These are phyloP conservation scores for Hiodon alosoides DNA, from an alignment of 2,113 vertebrate species.

Conservation along the genomic window DNA sequence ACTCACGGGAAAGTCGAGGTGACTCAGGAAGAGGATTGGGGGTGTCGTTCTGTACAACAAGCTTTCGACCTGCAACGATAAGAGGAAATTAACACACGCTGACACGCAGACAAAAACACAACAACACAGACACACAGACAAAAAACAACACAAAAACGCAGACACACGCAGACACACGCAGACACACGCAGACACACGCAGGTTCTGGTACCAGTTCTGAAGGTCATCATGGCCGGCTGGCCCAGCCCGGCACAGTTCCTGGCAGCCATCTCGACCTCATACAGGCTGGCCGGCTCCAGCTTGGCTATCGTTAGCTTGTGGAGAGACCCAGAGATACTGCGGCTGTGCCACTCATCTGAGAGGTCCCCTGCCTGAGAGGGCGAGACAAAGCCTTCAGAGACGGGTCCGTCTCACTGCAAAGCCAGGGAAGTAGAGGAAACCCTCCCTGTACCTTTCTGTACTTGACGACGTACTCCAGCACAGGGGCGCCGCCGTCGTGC, in stretches of 20 bases:
- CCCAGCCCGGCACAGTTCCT: slow-evolving; percentile 86
- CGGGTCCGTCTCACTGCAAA: background rate
- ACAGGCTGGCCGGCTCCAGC: slow-evolving; percentile 86
- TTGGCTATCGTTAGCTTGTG: slow-evolving; percentile 77
- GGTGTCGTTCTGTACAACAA: slow-evolving; percentile 45
- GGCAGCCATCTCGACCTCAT: slow-evolving; percentile 93
- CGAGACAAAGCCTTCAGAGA: slow-evolving; percentile 2
- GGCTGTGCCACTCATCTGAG: slow-evolving; percentile 74
- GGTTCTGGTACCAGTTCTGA: slow-evolving; percentile 80
- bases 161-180: background rate
- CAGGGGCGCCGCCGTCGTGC: slow-evolving; percentile 69
- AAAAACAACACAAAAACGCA: background rate
- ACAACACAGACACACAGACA: background rate
- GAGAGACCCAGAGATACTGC: slow-evolving; percentile 73
- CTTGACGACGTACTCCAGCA: slow-evolving; percentile 86
- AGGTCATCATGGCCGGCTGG: slow-evolving; percentile 96
- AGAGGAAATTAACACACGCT: background rate
- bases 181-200: no score
- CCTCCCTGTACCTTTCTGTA: slow-evolving; percentile 80
- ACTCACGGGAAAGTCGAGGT: slow-evolving; percentile 63
- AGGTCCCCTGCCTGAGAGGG: slow-evolving; percentile 71
- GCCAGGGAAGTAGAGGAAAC: background rate
- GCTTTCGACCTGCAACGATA: slow-evolving; percentile 48
- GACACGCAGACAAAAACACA: background rate
- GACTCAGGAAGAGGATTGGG: slow-evolving; percentile 59